Evolutionary conservation across 2,113 vertebrate genomes (phyloP).

Genomic region (Zosterops japonicus): DNA sequence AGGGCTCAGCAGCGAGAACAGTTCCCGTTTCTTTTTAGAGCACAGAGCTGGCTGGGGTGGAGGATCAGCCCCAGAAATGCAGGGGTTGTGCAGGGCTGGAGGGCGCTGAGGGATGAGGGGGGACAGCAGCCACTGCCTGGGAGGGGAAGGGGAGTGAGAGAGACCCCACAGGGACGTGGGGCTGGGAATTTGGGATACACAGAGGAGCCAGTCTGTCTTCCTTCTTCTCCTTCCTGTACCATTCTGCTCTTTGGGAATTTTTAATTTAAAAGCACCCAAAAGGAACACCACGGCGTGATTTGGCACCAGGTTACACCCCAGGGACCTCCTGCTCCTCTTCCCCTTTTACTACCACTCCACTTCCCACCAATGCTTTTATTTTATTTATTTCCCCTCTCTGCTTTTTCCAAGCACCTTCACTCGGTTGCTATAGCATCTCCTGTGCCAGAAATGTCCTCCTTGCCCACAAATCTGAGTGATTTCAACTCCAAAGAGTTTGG

Average conservation of each 20-base stretch:
- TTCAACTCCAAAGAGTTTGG: not conserved
- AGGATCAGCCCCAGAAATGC: not conserved
- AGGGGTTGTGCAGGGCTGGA: not conserved
- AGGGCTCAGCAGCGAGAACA: no score
- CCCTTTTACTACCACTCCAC: not conserved
- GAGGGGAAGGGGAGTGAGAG: not conserved
- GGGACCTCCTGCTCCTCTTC: not conserved
- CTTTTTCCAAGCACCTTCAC: not conserved
- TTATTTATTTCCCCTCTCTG: not conserved
- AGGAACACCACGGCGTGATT: not conserved
- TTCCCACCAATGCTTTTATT: not conserved
- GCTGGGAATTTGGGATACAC: fast-evolving
- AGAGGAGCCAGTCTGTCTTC: not conserved
- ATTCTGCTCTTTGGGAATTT: not conserved
- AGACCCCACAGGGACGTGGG: fast-evolving
- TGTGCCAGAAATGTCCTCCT: not conserved
- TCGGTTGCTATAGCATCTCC: not conserved
- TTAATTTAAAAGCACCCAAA: not conserved
- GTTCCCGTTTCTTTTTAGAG: not conserved
- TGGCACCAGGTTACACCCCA: not conserved
- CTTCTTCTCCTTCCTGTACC: not conserved
- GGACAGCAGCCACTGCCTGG: fast-evolving
- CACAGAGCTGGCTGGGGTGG: fast-evolving
- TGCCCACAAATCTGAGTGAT: not conserved
- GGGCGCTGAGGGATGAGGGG: fast-evolving